These are phyloP conservation scores for Parotocinclus haroldoi DNA, from an alignment of 2,797 vertebrate species.

Conservation along the genomic window DNA sequence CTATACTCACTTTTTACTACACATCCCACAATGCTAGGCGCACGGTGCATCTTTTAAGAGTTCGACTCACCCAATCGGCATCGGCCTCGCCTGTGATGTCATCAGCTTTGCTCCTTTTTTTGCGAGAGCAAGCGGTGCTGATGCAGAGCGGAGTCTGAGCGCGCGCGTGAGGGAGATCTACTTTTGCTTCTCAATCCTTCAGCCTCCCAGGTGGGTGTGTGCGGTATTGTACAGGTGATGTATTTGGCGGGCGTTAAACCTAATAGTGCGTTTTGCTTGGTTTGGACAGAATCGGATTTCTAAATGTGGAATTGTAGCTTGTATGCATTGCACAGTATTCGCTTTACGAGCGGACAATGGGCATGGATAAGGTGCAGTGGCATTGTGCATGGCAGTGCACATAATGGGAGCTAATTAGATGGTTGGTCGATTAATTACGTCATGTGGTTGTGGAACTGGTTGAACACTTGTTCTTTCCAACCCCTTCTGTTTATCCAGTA, in stretches of 20 bases:
- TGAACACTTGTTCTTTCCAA: too few relatives aligned
- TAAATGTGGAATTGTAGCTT: not conserved
- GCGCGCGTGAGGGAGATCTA: not conserved
- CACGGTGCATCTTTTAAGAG: conserved; percentile 8
- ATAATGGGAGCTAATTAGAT: too few relatives aligned
- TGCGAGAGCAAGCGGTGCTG: conserved; percentile 47
- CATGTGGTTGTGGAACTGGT: too few relatives aligned
- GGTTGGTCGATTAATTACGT: too few relatives aligned
- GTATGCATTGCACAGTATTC: too few relatives aligned
- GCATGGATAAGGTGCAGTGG: not conserved
- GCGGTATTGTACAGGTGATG: not conserved
- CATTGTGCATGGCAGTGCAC: too few relatives aligned
- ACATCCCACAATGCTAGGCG: not conserved
- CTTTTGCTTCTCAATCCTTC: not conserved
- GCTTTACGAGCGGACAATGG: conserved; percentile 6
- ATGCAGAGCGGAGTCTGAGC: conserved; percentile 36
- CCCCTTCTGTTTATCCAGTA: too few relatives aligned
- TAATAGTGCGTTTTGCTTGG: too few relatives aligned
- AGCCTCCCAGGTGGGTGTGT: conserved; percentile 46
- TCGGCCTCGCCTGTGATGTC: conserved; percentile 35
- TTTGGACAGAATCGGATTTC: too few relatives aligned
- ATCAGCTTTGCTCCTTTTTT: conserved; percentile 45
- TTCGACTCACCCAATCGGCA: conserved; percentile 38
- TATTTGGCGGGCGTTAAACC: too few relatives aligned
- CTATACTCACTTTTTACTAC: not conserved